A percentile compares a stretch with the other conserved stretches of the same genome.
These are phyloP conservation scores for Aegypius monachus DNA, from an alignment of 2,113 vertebrate genomes.

Conservation along the genomic window DNA sequence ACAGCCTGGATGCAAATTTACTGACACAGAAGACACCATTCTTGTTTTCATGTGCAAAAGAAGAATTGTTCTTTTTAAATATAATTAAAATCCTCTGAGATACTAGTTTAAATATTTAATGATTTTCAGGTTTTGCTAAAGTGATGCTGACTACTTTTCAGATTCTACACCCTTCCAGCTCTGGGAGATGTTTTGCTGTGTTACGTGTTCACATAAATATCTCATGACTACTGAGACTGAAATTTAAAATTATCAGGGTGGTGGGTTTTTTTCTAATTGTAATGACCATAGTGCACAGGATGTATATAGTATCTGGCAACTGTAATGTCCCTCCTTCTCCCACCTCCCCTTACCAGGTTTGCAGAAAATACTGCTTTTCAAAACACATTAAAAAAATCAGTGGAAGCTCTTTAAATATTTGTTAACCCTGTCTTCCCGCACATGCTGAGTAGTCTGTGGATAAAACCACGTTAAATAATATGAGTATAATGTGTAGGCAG, in stretches of 20 bases:
- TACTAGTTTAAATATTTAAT: not conserved
- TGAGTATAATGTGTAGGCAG: not conserved
- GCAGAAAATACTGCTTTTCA: not conserved
- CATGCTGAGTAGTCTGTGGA: not conserved
- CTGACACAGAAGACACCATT: not conserved
- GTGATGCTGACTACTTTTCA: not conserved
- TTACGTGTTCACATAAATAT: not conserved
- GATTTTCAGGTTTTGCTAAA: not conserved
- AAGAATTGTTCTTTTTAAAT: conserved; percentile 9
- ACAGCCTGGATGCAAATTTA: not conserved
- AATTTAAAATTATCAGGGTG: not conserved
- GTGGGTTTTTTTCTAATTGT: not conserved
- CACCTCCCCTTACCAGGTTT: not conserved
- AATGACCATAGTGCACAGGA: not conserved
- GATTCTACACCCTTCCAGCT: not conserved
- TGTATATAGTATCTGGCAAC: not conserved
- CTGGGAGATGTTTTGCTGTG: not conserved
- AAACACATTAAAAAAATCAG: not conserved
- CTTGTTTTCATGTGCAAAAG: not conserved
- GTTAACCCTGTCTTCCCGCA: not conserved
- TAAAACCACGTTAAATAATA: not conserved
- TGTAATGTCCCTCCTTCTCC: not conserved
- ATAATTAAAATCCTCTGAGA: conserved; percentile 4
- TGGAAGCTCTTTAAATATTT: not conserved
- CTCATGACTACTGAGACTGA: not conserved